Base-by-base conservation (phyloP, 1,140 invertebrate species). In the Leptonema lineaticorne region DNA sequence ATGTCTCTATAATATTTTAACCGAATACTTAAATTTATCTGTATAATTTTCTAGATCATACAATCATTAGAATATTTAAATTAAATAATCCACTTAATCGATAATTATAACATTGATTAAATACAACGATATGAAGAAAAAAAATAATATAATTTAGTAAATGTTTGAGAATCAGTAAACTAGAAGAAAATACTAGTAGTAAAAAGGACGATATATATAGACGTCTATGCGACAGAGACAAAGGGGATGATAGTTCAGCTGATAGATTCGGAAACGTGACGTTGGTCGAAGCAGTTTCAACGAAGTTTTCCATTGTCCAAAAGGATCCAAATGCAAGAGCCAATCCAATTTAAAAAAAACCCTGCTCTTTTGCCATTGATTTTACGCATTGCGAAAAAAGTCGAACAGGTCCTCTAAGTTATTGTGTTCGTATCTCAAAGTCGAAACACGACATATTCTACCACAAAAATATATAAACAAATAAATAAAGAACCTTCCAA, bases 181-280 rank as follows among this genome's bases (percentile, higher is more conserved):
- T 59, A n/a, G 7, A 29, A 9, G 20, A 48, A 48, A 48, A 20
- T 18, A 20, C 16, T 24, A 1, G n/a, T 48, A 7, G 37, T 16
- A 41, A 16, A 41, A 16, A 20, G 28, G 24, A 28, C 26, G 5
- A 28, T 28, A 28, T 59, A 59, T 29, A 29, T 59, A 59, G 41
- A 70, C 58, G 64, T 70, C 58, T 33, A 16, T 11, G 41, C 48
- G 60, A 71, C 48, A 58, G 18, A 37, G 60, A 46, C 65, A 48
- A 65, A 64, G 30, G 41, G 45, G 53, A 62, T 59, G 66, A 67
- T 71, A 50, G 45, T 48, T 65, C 14, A 16, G 20, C 26, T 41
- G 63, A 66, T 66, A 37, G 57, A 69, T 66, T 65, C 20, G 28
- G 24, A 30, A 29, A 59, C 57, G 57, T 59, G 57, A 30, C 57